Evolutionary conservation across 2,113 vertebrate genomes (phyloP), one percentile per base, ranked within the genome.

Genomic region (Murina feae): DNA sequence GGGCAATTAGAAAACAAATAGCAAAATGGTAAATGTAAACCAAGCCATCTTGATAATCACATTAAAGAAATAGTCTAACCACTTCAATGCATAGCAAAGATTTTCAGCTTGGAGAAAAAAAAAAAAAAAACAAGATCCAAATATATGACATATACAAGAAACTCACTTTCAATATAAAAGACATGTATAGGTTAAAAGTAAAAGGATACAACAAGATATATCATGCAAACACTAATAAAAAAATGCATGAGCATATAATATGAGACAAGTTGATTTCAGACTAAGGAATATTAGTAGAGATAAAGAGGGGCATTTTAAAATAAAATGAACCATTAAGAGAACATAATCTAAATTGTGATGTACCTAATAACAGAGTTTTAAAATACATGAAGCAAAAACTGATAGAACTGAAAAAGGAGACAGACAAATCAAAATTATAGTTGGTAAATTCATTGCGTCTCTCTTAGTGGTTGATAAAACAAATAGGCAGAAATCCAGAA

Each of bases 151-250:
- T 78, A 42, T 78, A 66, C 8, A 53, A 82, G 58, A 84, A 88
- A 91, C 53, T 25, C n/a, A 42, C 74, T 93, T 93, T 83, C 82
- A 86, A 74, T 83, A 30, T 55, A 87, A 71, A 90, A 58, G 39
- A 35, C 0, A 25, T 53, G 4, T 17, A 37, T 25, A 58, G 8
- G 55, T 58, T 25, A 3, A 71, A 51, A 86, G 47, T 55, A 47
- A 88, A 94, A 65, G 14, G 28, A 71, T 89, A 49, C 32, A 83
- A 65, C 44, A 76, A 71, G 30, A 69, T 35, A 68, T 12, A 53
- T 13, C 14, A 39, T 71, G 30, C 37, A 72, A 91, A 72, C 18
- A 78, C 53, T 79, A 65, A 65, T 88, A 44, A 37, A 84, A 51
- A 37, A 66, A 83, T 68, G 20, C 35, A 65, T 51, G 44, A 82